Evolutionary conservation across 2,888 invertebrate species (phyloP), one percentile per base, ranked within the genome.

Genomic region (Dolichomitus sp.): DNA sequence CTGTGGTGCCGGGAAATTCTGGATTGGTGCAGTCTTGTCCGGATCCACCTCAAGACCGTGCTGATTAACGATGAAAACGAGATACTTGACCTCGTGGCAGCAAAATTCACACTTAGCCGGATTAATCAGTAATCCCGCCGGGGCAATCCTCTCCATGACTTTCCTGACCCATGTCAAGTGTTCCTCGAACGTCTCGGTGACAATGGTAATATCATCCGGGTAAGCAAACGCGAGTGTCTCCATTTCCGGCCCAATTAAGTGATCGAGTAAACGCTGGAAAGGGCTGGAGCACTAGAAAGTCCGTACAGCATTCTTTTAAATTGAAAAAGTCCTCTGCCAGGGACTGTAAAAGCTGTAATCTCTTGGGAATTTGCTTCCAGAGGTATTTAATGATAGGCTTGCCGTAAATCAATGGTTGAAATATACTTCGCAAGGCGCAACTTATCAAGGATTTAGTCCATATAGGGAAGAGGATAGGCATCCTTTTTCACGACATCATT

Each of bases 241-340:
- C 63, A 81, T 45, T 4, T 84, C 82, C 7, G 86, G 74, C 0
- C 88, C 88, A 0, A 90, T 63, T 2, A 91, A 73, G 4, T 57
- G 61, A 33, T 91, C 90, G 0, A 91, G 81, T 7, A 90, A 57
- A 0, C 89, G 75, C 72, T 90, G 90, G 69, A 86, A 91, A 0
- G 90, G 0, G 90, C 88, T 0, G 90, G 89, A 0, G 87, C 86
- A 54, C 88, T 75, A 70, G 85, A 80, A 74, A 90, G 75, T 54
- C 90, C 78, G 63, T 90, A 90, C 0, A 90, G 90, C 87, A 91
- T 86, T 1, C 87, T 77, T 0, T 48, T 68, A 54, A 91, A 92
- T n/a, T 91, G 87, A 59, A 83, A 91, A 72, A 87, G 80, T 0
- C 89, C 90, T 30, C 85, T 68, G 6, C 81, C 81, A 0, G 89